Evolutionary conservation across 2,113 vertebrate species (phyloP), one percentile per base, ranked within the genome.

Genomic region (Sinocyclocheilus anshuiensis): DNA sequence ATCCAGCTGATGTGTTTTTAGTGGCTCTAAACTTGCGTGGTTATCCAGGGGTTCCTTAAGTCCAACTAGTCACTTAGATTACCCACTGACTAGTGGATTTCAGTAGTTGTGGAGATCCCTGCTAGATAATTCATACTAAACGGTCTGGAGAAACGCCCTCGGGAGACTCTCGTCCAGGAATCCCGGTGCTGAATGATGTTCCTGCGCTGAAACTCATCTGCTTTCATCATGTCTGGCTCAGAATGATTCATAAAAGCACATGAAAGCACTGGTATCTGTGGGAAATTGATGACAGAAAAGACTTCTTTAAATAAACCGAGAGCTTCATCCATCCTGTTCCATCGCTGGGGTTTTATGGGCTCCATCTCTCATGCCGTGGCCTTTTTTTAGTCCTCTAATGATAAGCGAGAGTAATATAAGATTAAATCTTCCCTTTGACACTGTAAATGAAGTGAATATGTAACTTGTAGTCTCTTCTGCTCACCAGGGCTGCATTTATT

Each of bases 251-350:
- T 53, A 67, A 36, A 65, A 67, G 61, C 12, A 55, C 15, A 77
- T 84, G 83, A 78, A 39, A 67, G 84, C 74, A 84, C 74, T 26
- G 74, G 57, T 77, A 77, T 75, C 82, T 63, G 26, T 63, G 72
- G 36, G 72, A 71, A 71, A 85, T 24, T 69, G 29, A 85, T 79
- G 84, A 36, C 22, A 33, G 63, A 77, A 33, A 20, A 86, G 78
- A 53, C 86, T 74, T 67, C 65, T 79, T 84, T 84, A 84, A 72
- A 87, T 84, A 84, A 86, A 72, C 53, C 57, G 39, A n/a, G 63
- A 22, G 75, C 1, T 79, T 79, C 84, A 85, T 84, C 83, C 22
- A 83, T 83, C 72, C 39, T 55, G 63, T 20, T 18, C 29, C 45
- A 39, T 22, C 24, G 50, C 24, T 8, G 20, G 76, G 15, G 22